Conservation (phyloP, 2,113 vertebrate species). For the Sylvietta virens region DNA sequence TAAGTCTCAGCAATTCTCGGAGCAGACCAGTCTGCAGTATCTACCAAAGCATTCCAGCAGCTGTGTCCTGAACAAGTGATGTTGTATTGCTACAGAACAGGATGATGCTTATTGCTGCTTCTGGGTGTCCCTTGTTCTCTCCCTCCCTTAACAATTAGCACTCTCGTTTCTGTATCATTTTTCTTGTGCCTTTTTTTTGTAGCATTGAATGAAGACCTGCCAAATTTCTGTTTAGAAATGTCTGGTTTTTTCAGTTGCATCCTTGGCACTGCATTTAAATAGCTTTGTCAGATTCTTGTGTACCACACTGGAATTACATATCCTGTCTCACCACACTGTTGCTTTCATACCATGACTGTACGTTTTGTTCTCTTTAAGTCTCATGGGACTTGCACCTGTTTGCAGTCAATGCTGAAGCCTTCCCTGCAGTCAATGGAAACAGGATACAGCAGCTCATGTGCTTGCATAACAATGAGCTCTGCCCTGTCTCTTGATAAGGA, state of each 20-base stretch:
- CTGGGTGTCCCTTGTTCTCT: conserved; percentile 3
- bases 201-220: neutral
- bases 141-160: neutral
- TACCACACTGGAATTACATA: conserved; percentile 3
- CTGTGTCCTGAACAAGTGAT: neutral
- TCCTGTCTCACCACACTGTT: conserved; percentile 52
- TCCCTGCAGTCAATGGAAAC: neutral
- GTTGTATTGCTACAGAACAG: neutral
- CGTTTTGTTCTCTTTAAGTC: conserved; percentile 24
- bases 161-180: neutral
- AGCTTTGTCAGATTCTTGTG: conserved; percentile 29
- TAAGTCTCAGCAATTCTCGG: neutral
- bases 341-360: conserved; percentile 37
- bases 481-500: neutral
- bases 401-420: conserved; percentile 36
- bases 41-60: neutral
- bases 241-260: neutral
- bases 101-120: neutral
- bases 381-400: conserved; percentile 46
- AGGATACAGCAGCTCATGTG: neutral
- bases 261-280: conserved; percentile 43
- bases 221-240: conserved; percentile 21
- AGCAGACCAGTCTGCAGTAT: neutral
- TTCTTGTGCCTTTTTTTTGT: neutral
- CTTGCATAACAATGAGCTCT: conserved; percentile 39